A percentile compares a stretch with the other conserved stretches of the same genome.
Conservation (phyloP, 2,113 vertebrate genomes). For the Hoplias malabaricus region DNA sequence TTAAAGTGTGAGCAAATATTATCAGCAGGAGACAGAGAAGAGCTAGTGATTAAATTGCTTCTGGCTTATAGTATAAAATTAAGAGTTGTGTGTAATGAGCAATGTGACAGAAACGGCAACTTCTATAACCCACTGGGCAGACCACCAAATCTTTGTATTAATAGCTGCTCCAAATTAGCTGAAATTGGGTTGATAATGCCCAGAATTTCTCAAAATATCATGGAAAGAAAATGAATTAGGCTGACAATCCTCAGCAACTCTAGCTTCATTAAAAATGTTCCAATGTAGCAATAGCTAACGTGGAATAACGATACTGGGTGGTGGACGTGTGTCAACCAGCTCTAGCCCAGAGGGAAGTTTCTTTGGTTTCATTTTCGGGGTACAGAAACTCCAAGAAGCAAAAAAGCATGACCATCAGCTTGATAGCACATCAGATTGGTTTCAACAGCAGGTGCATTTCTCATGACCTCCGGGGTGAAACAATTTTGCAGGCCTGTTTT, state of each 20-base stretch:
- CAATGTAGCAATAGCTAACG: neutral
- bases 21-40: too few relatives aligned
- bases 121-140: neutral
- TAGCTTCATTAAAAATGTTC: constrained; percentile 2
- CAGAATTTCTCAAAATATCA: neutral
- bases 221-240: neutral
- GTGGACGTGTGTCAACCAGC: neutral
- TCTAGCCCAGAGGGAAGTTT: neutral
- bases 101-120: neutral
- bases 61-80: constrained; percentile 6
- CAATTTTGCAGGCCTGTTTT: constrained; percentile 47
- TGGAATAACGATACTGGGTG: neutral
- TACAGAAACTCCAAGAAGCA: neutral
- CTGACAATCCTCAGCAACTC: neutral
- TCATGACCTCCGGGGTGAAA: constrained; percentile 47
- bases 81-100: neutral
- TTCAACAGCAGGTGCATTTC: constrained; percentile 49
- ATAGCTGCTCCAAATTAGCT: neutral
- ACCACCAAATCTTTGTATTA: neutral
- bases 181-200: neutral
- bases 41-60: constrained; percentile 8
- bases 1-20: too few relatives aligned
- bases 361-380: constrained; percentile 13
- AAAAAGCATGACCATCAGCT: constrained; percentile 27
- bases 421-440: constrained; percentile 35